A percentile compares a stretch with the other conserved stretches of the same genome.
Conservation (phyloP, 1,140 invertebrate genomes). For the Meloidogyne floridensis region DNA sequence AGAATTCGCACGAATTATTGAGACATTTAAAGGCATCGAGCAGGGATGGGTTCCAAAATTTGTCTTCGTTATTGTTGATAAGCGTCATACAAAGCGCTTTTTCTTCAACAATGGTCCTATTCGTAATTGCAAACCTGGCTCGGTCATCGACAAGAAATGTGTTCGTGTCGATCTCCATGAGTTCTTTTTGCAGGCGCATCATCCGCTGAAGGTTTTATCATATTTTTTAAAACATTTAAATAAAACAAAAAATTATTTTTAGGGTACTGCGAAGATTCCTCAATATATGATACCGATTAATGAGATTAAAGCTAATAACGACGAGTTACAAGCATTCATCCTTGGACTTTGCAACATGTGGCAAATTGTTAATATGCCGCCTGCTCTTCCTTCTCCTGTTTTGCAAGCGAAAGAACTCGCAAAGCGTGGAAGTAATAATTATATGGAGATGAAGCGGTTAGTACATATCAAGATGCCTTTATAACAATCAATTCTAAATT, state of each 20-base stretch:
- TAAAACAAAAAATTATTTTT: background rate
- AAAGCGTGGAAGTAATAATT: constrained; percentile 38
- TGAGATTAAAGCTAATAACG: constrained; percentile 25
- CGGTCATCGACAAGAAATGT: constrained; percentile 24
- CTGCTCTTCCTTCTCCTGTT: constrained; percentile 36
- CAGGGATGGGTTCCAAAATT: constrained; percentile 32
- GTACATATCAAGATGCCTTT: background rate
- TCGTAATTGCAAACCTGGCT: constrained; percentile 26
- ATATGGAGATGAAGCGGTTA: constrained; percentile 32
- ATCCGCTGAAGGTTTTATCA: constrained; percentile 21
- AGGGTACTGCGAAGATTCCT: constrained; percentile 43
- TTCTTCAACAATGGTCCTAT: constrained; percentile 7
- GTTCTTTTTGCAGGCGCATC: constrained; percentile 35
- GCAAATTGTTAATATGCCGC: constrained; percentile 34
- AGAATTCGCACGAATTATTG: constrained; percentile 7
- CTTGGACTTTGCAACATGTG: constrained; percentile 30
- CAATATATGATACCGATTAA: constrained; percentile 38
- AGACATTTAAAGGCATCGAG: background rate
- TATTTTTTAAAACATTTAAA: background rate
- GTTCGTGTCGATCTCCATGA: constrained; percentile 28
- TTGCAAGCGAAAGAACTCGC: constrained; percentile 40
- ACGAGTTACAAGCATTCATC: constrained; percentile 38
- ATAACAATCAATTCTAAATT: background rate
- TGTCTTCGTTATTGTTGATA: constrained; percentile 34
- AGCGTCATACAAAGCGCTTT: constrained; percentile 45